These are phyloP conservation scores for Boloria selene DNA, from an alignment of 2,888 invertebrate genomes.

Conservation along the genomic window DNA sequence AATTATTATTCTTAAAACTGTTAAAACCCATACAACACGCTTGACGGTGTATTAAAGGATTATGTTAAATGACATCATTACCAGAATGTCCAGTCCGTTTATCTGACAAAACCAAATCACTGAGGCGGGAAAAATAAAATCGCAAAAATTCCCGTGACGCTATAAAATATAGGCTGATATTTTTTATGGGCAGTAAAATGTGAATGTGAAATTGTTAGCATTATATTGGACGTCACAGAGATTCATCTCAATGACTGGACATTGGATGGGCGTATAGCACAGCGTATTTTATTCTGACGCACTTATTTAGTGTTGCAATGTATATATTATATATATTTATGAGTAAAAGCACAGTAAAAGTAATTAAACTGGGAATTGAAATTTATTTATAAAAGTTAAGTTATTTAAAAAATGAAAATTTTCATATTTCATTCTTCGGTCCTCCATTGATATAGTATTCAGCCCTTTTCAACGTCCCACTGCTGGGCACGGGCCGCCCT, in stretches of 20 bases:
- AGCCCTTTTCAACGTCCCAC: too few species aligned
- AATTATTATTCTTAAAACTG: too few species aligned
- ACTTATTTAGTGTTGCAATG: constrained; percentile 12
- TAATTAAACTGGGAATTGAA: neutral
- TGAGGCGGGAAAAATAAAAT: constrained; percentile 50
- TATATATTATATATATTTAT: neutral
- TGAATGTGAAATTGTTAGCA: constrained; percentile 57
- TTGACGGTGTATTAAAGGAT: constrained; percentile 25
- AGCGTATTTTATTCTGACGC: constrained; percentile 10
- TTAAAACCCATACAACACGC: neutral
- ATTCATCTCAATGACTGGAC: constrained; percentile 37
- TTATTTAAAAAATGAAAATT: neutral
- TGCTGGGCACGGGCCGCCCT: too few species aligned
- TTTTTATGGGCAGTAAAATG: constrained; percentile 66
- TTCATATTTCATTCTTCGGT: too few species aligned
- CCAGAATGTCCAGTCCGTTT: constrained; percentile 32
- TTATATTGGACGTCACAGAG: constrained; percentile 45
- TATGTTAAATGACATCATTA: constrained; percentile 33
- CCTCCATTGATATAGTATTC: too few species aligned
- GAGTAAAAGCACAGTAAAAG: neutral
- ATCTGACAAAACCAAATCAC: constrained; percentile 39
- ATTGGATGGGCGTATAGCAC: constrained; percentile 13
- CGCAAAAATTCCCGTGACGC: constrained; percentile 50
- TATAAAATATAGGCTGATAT: constrained; percentile 61
- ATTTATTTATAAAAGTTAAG: neutral